These are phyloP conservation scores for Perithous albicinctus DNA, from an alignment of 2,888 invertebrate species.

Conservation along the genomic window DNA sequence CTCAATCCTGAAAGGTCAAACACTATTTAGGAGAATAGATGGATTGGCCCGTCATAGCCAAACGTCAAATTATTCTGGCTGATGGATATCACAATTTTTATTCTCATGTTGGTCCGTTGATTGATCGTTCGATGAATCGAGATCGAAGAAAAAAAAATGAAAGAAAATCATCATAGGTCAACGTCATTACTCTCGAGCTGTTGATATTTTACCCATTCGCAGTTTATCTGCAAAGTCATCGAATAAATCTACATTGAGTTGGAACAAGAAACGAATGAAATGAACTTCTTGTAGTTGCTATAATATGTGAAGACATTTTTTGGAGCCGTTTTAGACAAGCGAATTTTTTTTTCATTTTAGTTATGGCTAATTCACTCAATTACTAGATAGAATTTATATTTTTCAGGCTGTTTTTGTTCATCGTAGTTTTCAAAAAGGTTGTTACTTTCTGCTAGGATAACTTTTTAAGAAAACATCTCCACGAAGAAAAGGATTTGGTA, in stretches of 20 bases:
- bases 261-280: background rate
- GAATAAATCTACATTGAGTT: background rate
- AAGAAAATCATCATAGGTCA: slow-evolving; percentile 1
- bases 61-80: slow-evolving; percentile 9
- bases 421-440: too few species aligned
- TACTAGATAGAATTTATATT: too few species aligned
- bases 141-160: slow-evolving; percentile 9
- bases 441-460: too few species aligned
- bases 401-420: too few species aligned
- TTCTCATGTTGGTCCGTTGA: slow-evolving; percentile 10
- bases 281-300: too few species aligned
- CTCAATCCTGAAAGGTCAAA: slow-evolving; percentile 25
- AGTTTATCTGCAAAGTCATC: slow-evolving; percentile 10
- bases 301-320: too few species aligned
- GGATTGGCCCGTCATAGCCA: background rate
- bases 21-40: background rate
- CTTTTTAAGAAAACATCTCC: too few species aligned
- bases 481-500: too few species aligned
- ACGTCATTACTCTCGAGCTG: slow-evolving; percentile 2
- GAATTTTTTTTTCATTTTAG: too few species aligned
- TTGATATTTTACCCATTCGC: background rate
- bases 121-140: slow-evolving; percentile 14
- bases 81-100: slow-evolving; percentile 21
- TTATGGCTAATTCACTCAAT: too few species aligned
- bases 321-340: too few species aligned